A percentile compares a stretch with the other conserved stretches of the same genome.
Evolutionary conservation across 2,113 vertebrate genomes (phyloP).

Genomic region (Tursiops truncatus): DNA sequence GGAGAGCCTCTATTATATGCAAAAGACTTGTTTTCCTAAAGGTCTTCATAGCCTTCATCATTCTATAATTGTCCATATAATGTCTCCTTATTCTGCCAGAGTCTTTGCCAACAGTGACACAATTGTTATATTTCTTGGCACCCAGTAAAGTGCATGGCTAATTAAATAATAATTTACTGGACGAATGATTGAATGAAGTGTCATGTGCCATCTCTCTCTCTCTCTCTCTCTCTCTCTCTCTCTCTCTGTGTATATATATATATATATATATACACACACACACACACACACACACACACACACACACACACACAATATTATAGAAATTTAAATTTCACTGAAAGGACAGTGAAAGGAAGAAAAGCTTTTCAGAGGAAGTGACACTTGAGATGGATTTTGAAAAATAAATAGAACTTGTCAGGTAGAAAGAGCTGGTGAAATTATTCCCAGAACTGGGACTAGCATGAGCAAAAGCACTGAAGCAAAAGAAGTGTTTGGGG

Average conservation of each 20-base stretch:
- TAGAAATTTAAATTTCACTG: not conserved
- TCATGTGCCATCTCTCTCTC: not conserved
- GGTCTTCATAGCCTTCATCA: not conserved
- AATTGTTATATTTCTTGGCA: not conserved
- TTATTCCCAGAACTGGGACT: not conserved
- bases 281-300: rapidly evolving
- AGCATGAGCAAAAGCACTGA: not conserved
- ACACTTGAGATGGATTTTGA: not conserved
- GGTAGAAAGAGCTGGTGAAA: not conserved
- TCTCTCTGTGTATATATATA: not conserved
- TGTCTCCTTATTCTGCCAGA: not conserved
- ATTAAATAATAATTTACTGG: not conserved
- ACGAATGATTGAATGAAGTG: not conserved
- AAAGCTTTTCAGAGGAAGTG: not conserved
- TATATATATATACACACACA: not conserved
- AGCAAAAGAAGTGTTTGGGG: not conserved
- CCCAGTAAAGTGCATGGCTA: not conserved
- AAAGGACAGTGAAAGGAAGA: not conserved
- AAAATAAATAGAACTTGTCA: not conserved
- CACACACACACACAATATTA: not conserved
- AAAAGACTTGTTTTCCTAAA: not conserved
- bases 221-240: too few species aligned
- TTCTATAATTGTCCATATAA: not conserved
- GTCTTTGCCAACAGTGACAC: not conserved
- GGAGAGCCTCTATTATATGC: not conserved